These are phyloP conservation scores for Pterostichus niger DNA, from an alignment of 2,888 invertebrate species.

Conservation along the genomic window DNA sequence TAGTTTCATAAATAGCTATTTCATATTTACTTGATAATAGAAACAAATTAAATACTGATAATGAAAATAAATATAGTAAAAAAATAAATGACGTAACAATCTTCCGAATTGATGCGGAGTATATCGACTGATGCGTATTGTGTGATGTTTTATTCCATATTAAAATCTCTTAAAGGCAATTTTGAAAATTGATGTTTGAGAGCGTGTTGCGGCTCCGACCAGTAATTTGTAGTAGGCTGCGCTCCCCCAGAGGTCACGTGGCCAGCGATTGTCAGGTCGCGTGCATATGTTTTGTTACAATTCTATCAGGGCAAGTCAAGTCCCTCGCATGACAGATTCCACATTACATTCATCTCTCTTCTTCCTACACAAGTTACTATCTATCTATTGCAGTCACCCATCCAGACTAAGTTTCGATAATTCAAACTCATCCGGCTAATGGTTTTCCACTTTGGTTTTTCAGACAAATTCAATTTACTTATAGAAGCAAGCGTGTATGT, in stretches of 20 bases:
- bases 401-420: conserved; percentile 68
- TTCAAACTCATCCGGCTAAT: conserved; percentile 71
- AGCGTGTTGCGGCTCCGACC: conserved; percentile 69
- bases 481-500: conserved; percentile 24
- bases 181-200: conserved; percentile 70
- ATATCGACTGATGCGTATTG: background rate
- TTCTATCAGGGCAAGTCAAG: conserved; percentile 67
- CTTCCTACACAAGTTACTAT: background rate
- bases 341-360: conserved; percentile 33
- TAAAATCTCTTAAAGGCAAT: conserved; percentile 70
- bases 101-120: too few species aligned
- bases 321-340: conserved; percentile 49
- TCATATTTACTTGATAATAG: too few species aligned
- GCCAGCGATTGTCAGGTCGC: conserved; percentile 72
- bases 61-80: too few species aligned
- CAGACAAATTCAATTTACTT: conserved; percentile 64
- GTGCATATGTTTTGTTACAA: conserved; percentile 72
- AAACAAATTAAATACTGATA: too few species aligned
- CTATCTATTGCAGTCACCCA: conserved; percentile 40
- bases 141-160: conserved; percentile 55
- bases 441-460: conserved; percentile 68
- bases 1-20: too few species aligned
- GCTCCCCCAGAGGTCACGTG: conserved; percentile 70
- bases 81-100: too few species aligned
- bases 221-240: conserved; percentile 70